phyloP scores from a whole-genome alignment of 2,113 vertebrate species.

The Phylloscopus whistleri region DNA sequence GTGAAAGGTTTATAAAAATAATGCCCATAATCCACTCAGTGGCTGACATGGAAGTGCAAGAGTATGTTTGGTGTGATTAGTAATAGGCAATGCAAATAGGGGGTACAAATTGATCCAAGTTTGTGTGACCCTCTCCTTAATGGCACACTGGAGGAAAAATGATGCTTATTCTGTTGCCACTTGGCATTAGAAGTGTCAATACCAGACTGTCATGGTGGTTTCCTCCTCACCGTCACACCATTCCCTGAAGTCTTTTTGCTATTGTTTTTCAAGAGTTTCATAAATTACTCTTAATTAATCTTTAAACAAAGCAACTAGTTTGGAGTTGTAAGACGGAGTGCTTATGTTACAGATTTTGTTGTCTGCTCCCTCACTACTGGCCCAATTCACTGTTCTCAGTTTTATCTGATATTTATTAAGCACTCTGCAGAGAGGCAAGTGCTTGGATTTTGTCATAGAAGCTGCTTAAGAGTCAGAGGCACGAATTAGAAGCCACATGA shows the following conservation, averaged over 20 bases:
- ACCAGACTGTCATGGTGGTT: background rate
- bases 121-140: background rate
- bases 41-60: background rate
- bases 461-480: slow-evolving; percentile 3
- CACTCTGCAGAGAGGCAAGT: background rate
- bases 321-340: background rate
- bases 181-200: background rate
- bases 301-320: background rate
- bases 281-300: background rate
- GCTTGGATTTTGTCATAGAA: background rate
- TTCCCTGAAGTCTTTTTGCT: background rate
- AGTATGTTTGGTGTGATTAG: background rate
- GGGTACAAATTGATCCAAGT: background rate
- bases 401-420: background rate
- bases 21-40: background rate
- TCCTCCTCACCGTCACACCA: background rate
- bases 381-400: background rate
- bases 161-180: background rate
- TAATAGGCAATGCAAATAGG: background rate
- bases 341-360: background rate
- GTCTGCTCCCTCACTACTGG: background rate
- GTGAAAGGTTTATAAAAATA: background rate
- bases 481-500: background rate
- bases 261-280: background rate
- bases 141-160: background rate